Percentiles rank a stretch among this genome's conserved stretches.
Conservation (phyloP, 2,888 invertebrate genomes). For the Steinernema hermaphroditum region DNA sequence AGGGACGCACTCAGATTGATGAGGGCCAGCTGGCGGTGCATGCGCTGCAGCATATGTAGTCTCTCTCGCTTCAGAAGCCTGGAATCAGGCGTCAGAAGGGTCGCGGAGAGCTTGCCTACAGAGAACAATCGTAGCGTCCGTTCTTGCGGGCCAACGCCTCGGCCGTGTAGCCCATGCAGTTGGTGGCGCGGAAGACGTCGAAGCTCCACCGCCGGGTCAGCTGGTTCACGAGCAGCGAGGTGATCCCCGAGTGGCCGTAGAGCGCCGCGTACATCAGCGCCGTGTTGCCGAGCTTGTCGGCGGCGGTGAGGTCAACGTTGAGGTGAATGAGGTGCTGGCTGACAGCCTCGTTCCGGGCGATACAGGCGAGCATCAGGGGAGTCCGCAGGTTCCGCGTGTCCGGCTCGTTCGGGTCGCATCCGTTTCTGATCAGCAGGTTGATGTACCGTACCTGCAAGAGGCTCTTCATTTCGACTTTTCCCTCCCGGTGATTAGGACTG, state of each 20-base stretch:
- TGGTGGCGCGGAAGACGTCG: constrained; percentile 33
- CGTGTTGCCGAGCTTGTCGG: constrained; percentile 34
- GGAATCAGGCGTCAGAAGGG: background rate
- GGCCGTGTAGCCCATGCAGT: constrained; percentile 36
- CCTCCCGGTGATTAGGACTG: background rate
- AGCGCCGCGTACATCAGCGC: constrained; percentile 37
- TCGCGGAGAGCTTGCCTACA: too few species aligned
- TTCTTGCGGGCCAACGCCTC: constrained; percentile 34
- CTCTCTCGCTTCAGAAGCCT: constrained; percentile 31
- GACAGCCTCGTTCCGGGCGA: constrained; percentile 18
- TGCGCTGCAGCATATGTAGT: constrained; percentile 33
- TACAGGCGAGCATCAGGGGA: constrained; percentile 35
- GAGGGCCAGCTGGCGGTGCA: constrained; percentile 39
- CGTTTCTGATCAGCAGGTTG: constrained; percentile 30
- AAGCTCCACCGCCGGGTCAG: constrained; percentile 32
- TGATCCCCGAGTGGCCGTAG: constrained; percentile 27
- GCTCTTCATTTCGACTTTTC: background rate
- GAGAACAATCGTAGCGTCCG: constrained; percentile 29
- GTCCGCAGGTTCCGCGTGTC: constrained; percentile 20
- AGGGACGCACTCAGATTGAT: constrained; percentile 32
- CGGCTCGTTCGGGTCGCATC: constrained; percentile 20
- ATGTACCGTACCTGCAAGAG: constrained; percentile 32
- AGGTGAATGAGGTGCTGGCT: constrained; percentile 20
- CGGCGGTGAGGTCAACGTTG: constrained; percentile 24
- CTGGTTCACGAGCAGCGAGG: constrained; percentile 13